A percentile compares a stretch with the other conserved stretches of the same genome.
These are phyloP conservation scores for Megaceryle torquata DNA, from an alignment of 2,113 vertebrate genomes.

Conservation along the genomic window DNA sequence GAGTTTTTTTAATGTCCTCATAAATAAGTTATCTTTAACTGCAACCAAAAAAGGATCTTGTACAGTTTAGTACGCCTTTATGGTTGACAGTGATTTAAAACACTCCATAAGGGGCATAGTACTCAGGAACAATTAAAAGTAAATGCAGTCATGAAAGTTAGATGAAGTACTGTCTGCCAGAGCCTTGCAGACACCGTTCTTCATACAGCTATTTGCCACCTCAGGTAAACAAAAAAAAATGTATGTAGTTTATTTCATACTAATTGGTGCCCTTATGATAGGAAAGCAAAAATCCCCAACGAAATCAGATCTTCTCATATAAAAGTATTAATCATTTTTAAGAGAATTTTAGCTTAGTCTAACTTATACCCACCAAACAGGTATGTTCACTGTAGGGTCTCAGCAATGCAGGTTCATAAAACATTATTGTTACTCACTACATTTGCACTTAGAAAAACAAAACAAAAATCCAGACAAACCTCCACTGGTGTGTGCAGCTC, in stretches of 20 bases:
- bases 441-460: background rate
- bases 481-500: background rate
- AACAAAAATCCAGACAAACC: background rate
- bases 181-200: background rate
- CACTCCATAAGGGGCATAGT: slow-evolving; percentile 14
- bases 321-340: background rate
- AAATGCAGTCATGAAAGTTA: slow-evolving; percentile 46
- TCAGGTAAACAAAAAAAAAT: background rate
- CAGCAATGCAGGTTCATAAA: background rate
- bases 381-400: background rate
- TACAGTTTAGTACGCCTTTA: slow-evolving; percentile 41
- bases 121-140: slow-evolving; percentile 37
- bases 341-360: background rate
- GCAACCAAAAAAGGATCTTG: background rate
- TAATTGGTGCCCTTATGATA: background rate
- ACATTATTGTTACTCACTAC: background rate
- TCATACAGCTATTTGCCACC: background rate
- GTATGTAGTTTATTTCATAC: background rate
- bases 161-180: slow-evolving; percentile 32
- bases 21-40: slow-evolving; percentile 52
- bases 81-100: slow-evolving; percentile 44
- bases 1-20: background rate
- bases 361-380: background rate
- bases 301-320: background rate
- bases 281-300: background rate